These are phyloP conservation scores for Anastrepha ludens DNA, from an alignment of 1,140 invertebrate species.

Conservation along the genomic window DNA sequence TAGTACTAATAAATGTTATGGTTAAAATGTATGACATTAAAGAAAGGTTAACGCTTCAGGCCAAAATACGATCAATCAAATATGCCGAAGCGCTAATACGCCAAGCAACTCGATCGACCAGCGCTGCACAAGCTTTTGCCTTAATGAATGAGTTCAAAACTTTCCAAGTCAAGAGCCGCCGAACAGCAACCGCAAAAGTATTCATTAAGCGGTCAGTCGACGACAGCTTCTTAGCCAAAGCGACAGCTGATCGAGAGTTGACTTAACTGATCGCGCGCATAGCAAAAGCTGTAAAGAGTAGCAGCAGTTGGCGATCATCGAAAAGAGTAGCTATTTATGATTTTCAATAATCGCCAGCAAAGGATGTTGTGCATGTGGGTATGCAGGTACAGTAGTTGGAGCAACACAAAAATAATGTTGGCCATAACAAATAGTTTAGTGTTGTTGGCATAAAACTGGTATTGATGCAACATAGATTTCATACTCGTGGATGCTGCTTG, in stretches of 20 bases:
- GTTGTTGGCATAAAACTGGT: slow-evolving; percentile 34
- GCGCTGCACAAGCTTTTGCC: neutral
- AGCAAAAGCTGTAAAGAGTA: neutral
- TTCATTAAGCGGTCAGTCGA: neutral
- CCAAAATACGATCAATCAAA: slow-evolving; percentile 35
- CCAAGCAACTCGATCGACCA: neutral
- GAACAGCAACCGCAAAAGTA: neutral
- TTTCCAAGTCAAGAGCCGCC: neutral
- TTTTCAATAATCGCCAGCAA: neutral
- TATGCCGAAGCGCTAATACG: neutral
- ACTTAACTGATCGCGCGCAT: neutral
- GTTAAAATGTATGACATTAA: slow-evolving; percentile 19
- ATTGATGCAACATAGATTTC: neutral
- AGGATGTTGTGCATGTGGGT: neutral
- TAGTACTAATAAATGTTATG: neutral
- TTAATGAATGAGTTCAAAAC: neutral
- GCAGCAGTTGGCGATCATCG: neutral
- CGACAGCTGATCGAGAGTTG: neutral
- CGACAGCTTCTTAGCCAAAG: slow-evolving; percentile 19
- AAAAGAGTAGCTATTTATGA: neutral
- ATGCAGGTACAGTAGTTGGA: neutral
- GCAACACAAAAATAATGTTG: neutral
- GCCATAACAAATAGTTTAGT: slow-evolving; percentile 26
- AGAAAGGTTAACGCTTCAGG: neutral
- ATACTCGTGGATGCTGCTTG: slow-evolving; percentile 3